Base-by-base conservation (phyloP, 2,888 invertebrate genomes). In the Chesias legatella region DNA sequence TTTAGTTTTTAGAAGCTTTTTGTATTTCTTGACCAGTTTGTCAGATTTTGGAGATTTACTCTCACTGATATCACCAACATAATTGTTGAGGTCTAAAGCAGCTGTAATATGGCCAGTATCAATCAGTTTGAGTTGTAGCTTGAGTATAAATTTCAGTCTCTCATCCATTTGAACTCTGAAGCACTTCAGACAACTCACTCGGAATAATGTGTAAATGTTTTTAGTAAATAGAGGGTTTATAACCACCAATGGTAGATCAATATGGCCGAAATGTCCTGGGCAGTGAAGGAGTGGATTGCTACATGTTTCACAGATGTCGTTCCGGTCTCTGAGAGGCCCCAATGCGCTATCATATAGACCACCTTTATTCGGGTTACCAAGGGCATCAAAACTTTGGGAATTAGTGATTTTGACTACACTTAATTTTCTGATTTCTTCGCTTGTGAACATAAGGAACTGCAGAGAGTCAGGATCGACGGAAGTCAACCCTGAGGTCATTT, bases 221-320 rank as follows among this genome's bases (percentile, higher is more conserved):
- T 92, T 93, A 49, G 94, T 93, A 64, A 97, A 96, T 30, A 99
- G 68, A 0, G 99, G 98, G 88, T 99, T 98, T 41, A 95, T 93
- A 0, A 97, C 94, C 0, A 96, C 92, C 7, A 98, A 80, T 0
- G 96, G 95, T 1, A 99, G 84, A 53, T 95, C 94, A 49, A 99
- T 97, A 69, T 98, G 96, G 0, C 99, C 99, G 77, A 97, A 93
- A 79, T 99, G 99, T 0, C 99, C 99, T 0, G 94, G 92, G 68
- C 98, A 98, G 48, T 90, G 84, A 5, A 89, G 68, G 28, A 91
- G 71, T 9, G 89, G 90, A 52, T 91, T 90, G 6, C 90, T 89
- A 67, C 98, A 99, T 5, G 97, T 98, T 2, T 83, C 83, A 73
- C 98, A 99, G 0, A 91, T 88, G 46, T 95, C 94, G 58, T 88